Evolutionary conservation across 2,113 vertebrate genomes (phyloP).

Genomic region (Diadophis punctatus): DNA sequence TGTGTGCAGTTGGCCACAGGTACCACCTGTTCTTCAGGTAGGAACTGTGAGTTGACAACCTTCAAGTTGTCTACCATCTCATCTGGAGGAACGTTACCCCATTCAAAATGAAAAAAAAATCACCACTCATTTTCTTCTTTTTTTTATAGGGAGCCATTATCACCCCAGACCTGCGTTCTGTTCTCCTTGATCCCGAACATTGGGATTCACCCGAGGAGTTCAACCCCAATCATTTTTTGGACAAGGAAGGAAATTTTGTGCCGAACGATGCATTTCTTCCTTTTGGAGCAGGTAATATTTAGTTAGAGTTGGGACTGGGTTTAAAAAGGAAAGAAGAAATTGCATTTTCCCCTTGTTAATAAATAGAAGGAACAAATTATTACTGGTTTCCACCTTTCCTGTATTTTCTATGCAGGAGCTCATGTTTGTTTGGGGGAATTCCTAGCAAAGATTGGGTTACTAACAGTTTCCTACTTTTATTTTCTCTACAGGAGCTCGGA

Average conservation of each 20-base stretch:
- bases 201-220: slow-evolving; percentile 34
- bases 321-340: not conserved
- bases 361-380: not conserved
- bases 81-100: too few species aligned
- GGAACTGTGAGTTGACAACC: too few species aligned
- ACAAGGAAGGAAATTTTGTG: slow-evolving; percentile 26
- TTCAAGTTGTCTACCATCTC: too few species aligned
- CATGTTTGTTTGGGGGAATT: not conserved
- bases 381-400: not conserved
- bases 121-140: not conserved
- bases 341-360: not conserved
- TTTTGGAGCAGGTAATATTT: slow-evolving; percentile 39
- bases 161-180: slow-evolving; percentile 26
- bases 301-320: not conserved
- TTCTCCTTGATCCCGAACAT: slow-evolving; percentile 28
- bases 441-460: not conserved
- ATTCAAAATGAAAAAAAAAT: too few species aligned
- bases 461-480: not conserved
- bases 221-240: slow-evolving; percentile 41
- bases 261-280: slow-evolving; percentile 45
- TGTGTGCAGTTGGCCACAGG: too few species aligned
- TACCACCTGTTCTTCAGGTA: too few species aligned
- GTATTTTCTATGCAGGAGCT: not conserved
- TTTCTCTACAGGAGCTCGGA: not conserved
- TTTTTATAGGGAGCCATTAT: slow-evolving; percentile 19